phyloP scores from a whole-genome alignment of 2,113 vertebrate species.

The Ia io region DNA sequence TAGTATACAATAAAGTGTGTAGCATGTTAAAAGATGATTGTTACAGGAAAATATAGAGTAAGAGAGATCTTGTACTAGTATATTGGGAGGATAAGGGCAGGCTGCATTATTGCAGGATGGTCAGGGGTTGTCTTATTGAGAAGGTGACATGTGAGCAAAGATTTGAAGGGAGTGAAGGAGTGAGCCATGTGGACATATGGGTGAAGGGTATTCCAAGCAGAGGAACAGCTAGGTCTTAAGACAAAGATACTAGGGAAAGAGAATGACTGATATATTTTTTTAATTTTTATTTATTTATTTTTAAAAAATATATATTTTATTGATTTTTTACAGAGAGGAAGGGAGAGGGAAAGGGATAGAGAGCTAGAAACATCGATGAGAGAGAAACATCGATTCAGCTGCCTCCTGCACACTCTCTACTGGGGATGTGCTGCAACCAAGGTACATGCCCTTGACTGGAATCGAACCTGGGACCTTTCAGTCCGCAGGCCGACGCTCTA shows the following conservation, averaged over 20 bases:
- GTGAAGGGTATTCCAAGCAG: not conserved
- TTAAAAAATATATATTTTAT: too few relatives aligned
- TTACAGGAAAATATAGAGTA: not conserved
- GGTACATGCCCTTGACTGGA: too few relatives aligned
- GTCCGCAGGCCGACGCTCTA: too few relatives aligned
- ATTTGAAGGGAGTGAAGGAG: not conserved
- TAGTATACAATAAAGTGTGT: not conserved
- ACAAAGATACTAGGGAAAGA: not conserved
- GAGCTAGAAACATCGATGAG: too few relatives aligned
- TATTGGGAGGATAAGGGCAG: not conserved
- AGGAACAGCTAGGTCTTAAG: not conserved
- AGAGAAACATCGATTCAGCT: too few relatives aligned
- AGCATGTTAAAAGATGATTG: not conserved
- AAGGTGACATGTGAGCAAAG: not conserved
- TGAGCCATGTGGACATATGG: not conserved
- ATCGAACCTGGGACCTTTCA: too few relatives aligned
- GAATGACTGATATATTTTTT: too few relatives aligned
- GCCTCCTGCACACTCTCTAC: too few relatives aligned
- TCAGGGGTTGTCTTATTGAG: not conserved
- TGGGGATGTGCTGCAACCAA: too few relatives aligned
- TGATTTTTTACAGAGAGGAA: too few relatives aligned
- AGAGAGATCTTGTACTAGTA: not conserved
- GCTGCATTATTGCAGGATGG: not conserved
- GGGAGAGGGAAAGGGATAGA: too few relatives aligned
- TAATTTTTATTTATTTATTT: too few relatives aligned